Percentiles rank a stretch among this genome's conserved stretches.
phyloP scores from a whole-genome alignment of 1,140 invertebrate species.

The Drosophila quadrilineata region DNA sequence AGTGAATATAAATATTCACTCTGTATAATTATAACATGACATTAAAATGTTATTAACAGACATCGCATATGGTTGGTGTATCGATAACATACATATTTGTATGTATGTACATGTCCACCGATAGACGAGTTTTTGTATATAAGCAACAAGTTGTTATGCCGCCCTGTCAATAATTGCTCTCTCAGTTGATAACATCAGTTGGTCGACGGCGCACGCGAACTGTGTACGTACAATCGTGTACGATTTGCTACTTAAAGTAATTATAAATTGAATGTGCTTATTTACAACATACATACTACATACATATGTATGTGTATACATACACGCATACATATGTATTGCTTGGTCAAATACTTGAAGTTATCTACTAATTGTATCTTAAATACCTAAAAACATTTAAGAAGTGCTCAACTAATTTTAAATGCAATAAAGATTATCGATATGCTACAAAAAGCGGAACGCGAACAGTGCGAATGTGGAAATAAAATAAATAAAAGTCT shows the following conservation, averaged over 20 bases:
- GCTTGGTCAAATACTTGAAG: no score
- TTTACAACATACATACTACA: conserved; percentile 2
- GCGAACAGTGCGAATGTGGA: no score
- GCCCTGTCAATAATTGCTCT: conserved; percentile 22
- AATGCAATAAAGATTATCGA: neutral
- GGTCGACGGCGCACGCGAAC: conserved; percentile 23
- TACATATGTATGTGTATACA: neutral
- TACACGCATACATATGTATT: no score
- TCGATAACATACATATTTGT: conserved; percentile 2
- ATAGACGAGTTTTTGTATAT: conserved; percentile 1
- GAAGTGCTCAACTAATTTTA: neutral
- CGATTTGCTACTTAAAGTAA: conserved; percentile 66
- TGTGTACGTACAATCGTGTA: conserved; percentile 22
- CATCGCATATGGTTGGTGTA: no score
- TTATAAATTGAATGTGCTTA: conserved; percentile 42
- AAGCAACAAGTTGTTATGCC: conserved; percentile 47
- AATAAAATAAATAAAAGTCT: neutral
- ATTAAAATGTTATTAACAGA: no score
- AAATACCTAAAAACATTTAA: neutral
- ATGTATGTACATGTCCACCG: no score
- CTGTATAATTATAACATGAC: no score
- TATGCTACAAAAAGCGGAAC: no score
- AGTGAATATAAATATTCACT: no score
- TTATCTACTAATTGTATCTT: conserved; percentile 7
- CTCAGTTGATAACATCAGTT: conserved; percentile 43